Evolutionary conservation across 2,888 invertebrate genomes (phyloP), one percentile per base, ranked within the genome.

Genomic region (Agriopis marginaria): DNA sequence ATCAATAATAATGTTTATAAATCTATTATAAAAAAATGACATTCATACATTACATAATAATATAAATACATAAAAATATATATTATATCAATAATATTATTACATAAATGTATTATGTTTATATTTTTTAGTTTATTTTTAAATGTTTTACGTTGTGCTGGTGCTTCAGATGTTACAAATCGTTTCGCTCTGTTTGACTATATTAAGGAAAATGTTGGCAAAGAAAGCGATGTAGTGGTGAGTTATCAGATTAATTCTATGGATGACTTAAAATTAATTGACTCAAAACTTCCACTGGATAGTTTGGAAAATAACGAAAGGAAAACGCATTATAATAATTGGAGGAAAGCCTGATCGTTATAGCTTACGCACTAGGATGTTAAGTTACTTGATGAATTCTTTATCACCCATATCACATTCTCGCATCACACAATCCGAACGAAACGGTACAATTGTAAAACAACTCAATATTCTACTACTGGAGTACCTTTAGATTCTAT

Each of bases 191-290:
- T 82, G 51, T 84, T 84, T 79, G 78, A 79, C 81, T 88, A 85
- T 86, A 82, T 77, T 86, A 84, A 78, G 81, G 77, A 81, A 81
- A 70, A 85, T 86, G 83, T 89, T 89, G 86, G 91, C 91, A 87
- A 90, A 90, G 83, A 81, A 92, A 91, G 92, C 91, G 85, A 81
- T 83, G 76, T 78, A 82, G 82, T 82, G 84, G 85, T 76, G 73
- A 79, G 80, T 82, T 77, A 82, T 85, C 86, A 75, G 86, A 91
- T 90, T 93, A 91, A 79, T 75, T 71, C 89, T 93, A 92, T 89
- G 86, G 88, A 92, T 93, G 93, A 93, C 93, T 92, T 93, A 91
- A 93, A 93, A 90, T 88, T 93, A 93, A 93, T 93, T 93, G 93
- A 93, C 93, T 89, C 83, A 83, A 88, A 89, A 86, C 80, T 79